Base-by-base conservation (phyloP, 2,113 vertebrate species). In the Bufo bufo region DNA sequence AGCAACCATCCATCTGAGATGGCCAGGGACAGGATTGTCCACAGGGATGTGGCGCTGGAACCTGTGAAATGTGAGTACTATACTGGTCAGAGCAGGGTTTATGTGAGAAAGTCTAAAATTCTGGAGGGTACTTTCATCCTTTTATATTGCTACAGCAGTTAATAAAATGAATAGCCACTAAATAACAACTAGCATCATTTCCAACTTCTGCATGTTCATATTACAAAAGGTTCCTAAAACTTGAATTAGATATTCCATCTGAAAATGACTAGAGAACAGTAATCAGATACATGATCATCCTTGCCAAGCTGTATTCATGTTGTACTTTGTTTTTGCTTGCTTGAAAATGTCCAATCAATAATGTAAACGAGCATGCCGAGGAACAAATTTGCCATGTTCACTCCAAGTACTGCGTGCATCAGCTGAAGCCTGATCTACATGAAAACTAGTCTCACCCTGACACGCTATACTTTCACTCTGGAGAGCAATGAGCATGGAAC, bases 281-380 rank as follows among this genome's bases (percentile, higher is more conserved):
- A 84, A 84, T 14, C n/a, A 9, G 49, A 84, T 52, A 66, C 19
- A 23, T 7, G 12, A 8, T 50, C n/a, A 69, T 1, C 49, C 82
- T 65, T 69, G 82, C 63, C 82, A 84, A 84, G n/a, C 17, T 45
- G 17, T n/a, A 71, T 33, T 54, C 82, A 12, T 65, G 86, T 77
- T 88, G 69, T 47, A 23, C 19, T 84, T 88, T 79, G 75, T 78
- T 78, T 86, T 50, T 54, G 23, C 75, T 66, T 16, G 49, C 20
- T 63, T 54, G 61, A 63, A 75, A 75, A 56, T 87, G 79, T 50
- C 47, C 81, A 77, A 88, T 88, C 58, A 88, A 88, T 88, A 88
- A 88, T 88, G 80, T 75, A 88, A 82, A 74, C n/a, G 47, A 88
- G 80, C 23, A 49, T 74, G 19, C 47, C 43, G 50, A 75, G 20